Evolutionary conservation across 2,113 vertebrate species (phyloP), one percentile per base, ranked within the genome.

Genomic region (Zosterops pallidus): DNA sequence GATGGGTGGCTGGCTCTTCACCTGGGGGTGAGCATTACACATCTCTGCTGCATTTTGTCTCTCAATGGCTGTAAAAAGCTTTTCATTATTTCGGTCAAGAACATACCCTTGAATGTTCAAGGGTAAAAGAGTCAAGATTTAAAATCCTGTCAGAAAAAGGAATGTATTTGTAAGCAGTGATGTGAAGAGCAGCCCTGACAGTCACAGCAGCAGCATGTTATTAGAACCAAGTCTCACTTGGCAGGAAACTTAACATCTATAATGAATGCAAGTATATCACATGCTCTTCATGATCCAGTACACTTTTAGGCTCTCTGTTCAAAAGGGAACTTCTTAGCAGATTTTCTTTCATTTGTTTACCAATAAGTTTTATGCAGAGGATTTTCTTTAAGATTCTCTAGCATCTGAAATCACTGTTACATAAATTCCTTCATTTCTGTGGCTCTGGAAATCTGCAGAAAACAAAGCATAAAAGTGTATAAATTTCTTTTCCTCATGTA

Each of bases 81-180:
- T 47, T 76, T 41, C 44, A 29, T 31, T 14, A 88, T 49, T 68
- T 83, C 26, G 21, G 74, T 86, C 39, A 84, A 71, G 50, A 86
- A 67, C 21, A 80, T 18, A 77, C 19, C 19, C 28, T 67, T 65
- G 37, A 83, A 62, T 41, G 24, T 53, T 71, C 46, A 94, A 82
- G 15, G 16, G 31, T 68, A 50, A 65, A 74, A 55, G 29, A 94
- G 49, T 75, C n/a, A 77, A 92, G 68, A 81, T 68, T 67, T 82
- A 81, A 86, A 94, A 86, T 52, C 19, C 35, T 63, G 75, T 91
- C 85, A 90, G n/a, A 77, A 89, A 74, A 83, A 37, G n/a, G 84
- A 89, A 9, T 7, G 31, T 33, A 44, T 87, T 69, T 71, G 20
- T 67, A 91, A 88, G 60, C 25, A 89, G 56, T 2, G 3, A 77